Evolutionary conservation across 2,113 vertebrate species (phyloP).

Genomic region (Ovis canadensis): DNA sequence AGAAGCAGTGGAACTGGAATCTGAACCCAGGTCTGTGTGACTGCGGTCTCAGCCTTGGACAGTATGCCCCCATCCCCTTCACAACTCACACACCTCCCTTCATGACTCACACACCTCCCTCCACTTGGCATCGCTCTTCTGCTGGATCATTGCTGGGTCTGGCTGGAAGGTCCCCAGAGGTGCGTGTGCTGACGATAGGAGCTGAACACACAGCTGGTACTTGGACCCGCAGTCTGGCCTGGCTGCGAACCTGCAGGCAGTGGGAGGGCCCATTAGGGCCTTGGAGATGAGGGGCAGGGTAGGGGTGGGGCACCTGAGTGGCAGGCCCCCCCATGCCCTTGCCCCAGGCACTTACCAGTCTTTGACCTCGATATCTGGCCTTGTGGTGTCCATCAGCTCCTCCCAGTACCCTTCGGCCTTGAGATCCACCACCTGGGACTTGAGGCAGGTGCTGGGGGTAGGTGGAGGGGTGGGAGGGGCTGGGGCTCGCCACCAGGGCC

Average conservation of each 20-base stretch:
- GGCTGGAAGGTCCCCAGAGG: conserved; percentile 80
- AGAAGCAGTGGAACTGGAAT: background rate
- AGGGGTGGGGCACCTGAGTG: background rate
- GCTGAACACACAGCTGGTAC: conserved; percentile 77
- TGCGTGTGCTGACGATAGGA: conserved; percentile 73
- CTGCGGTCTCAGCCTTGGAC: background rate
- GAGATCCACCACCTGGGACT: conserved; percentile 90
- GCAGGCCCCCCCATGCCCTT: conserved; percentile 7
- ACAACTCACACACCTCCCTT: conserved; percentile 71
- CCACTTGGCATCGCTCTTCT: conserved; percentile 80
- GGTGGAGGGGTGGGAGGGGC: background rate
- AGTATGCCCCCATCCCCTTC: fast-evolving
- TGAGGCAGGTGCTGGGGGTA: conserved; percentile 84
- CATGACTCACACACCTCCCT: conserved; percentile 72
- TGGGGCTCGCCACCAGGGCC: conserved; percentile 5
- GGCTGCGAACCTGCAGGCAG: conserved; percentile 77
- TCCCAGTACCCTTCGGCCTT: conserved; percentile 83
- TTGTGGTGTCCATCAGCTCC: conserved; percentile 84
- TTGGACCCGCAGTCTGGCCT: conserved; percentile 79
- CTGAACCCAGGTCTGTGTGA: background rate
- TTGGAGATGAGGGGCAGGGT: conserved; percentile 18
- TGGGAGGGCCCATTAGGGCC: background rate
- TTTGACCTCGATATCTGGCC: conserved; percentile 86
- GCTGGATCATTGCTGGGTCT: conserved; percentile 71
- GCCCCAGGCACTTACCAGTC: conserved; percentile 87